These are phyloP conservation scores for Drosophila baimaii DNA, from an alignment of 1,140 invertebrate genomes.

Conservation along the genomic window DNA sequence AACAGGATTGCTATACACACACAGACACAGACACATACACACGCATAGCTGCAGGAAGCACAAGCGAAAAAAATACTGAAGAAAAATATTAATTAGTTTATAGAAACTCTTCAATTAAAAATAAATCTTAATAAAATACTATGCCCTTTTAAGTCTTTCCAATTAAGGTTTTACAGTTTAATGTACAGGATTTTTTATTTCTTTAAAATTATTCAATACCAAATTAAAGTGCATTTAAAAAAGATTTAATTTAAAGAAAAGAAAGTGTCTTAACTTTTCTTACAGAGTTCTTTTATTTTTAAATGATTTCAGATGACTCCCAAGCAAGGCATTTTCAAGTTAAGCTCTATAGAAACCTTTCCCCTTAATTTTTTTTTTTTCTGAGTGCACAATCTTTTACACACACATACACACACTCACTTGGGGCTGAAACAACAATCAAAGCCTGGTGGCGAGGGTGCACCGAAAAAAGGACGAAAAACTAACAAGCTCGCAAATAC, in stretches of 20 bases:
- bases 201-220: not conserved
- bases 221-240: not conserved
- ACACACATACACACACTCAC: conserved; percentile 12
- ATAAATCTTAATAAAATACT: too few species aligned
- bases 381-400: conserved; percentile 7
- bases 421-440: conserved; percentile 35
- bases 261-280: too few species aligned
- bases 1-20: conserved; percentile 64
- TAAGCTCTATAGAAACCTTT: not conserved
- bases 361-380: not conserved
- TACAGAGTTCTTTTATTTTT: not conserved
- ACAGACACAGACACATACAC: conserved; percentile 27
- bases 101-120: too few species aligned
- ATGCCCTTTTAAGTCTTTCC: too few species aligned
- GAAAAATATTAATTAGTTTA: too few species aligned
- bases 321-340: not conserved
- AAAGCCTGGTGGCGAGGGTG: conserved; percentile 47
- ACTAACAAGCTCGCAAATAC: conserved; percentile 80
- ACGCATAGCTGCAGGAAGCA: conserved; percentile 22
- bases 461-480: conserved; percentile 61
- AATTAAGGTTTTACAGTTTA: too few species aligned
- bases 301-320: too few species aligned
- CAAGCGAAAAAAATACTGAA: not conserved
- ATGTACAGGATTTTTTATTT: too few species aligned
- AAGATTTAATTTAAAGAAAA: not conserved